Evolutionary conservation across 2,797 vertebrate species (phyloP).

Genomic region (Alcedo quadribrachys): DNA sequence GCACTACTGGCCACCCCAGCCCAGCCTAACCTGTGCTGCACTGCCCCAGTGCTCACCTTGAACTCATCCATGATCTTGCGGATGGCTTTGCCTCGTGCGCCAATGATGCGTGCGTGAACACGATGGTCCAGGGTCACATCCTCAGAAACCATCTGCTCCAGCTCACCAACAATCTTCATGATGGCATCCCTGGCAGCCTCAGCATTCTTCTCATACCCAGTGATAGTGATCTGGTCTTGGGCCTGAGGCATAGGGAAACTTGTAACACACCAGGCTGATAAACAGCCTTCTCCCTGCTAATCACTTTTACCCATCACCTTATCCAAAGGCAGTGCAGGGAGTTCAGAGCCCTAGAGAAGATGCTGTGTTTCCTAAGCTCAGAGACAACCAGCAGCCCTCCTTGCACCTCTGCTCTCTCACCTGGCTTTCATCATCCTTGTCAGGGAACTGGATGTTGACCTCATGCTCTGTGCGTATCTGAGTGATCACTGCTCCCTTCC

Average conservation of each 20-base stretch:
- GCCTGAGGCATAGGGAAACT: slow-evolving; percentile 14
- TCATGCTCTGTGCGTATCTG: slow-evolving; percentile 94
- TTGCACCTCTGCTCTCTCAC: slow-evolving; percentile 57
- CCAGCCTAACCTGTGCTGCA: not conserved
- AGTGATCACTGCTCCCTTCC: slow-evolving; percentile 97
- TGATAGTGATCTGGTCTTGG: slow-evolving; percentile 97
- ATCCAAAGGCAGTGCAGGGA: not conserved
- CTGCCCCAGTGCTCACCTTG: slow-evolving; percentile 79
- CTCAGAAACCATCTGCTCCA: slow-evolving; percentile 97
- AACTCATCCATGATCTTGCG: slow-evolving; percentile 99
- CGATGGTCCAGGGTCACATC: slow-evolving; percentile 93
- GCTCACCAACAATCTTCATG: slow-evolving; percentile 91
- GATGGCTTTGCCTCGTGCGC: slow-evolving; percentile 95
- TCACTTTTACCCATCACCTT: slow-evolving; percentile 61
- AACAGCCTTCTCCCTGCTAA: not conserved
- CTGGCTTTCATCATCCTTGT: slow-evolving; percentile 97
- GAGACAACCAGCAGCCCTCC: not conserved
- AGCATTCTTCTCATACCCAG: slow-evolving; percentile 95
- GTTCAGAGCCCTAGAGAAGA: not conserved
- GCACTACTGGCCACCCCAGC: not conserved
- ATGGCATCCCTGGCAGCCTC: slow-evolving; percentile 93
- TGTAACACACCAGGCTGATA: not conserved
- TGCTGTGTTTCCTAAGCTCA: not conserved
- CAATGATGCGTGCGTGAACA: slow-evolving; percentile 96
- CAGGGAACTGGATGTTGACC: slow-evolving; percentile 97